Evolutionary conservation across 2,113 vertebrate species (phyloP), one percentile per base, ranked within the genome.

Genomic region (Microtus oregoni): DNA sequence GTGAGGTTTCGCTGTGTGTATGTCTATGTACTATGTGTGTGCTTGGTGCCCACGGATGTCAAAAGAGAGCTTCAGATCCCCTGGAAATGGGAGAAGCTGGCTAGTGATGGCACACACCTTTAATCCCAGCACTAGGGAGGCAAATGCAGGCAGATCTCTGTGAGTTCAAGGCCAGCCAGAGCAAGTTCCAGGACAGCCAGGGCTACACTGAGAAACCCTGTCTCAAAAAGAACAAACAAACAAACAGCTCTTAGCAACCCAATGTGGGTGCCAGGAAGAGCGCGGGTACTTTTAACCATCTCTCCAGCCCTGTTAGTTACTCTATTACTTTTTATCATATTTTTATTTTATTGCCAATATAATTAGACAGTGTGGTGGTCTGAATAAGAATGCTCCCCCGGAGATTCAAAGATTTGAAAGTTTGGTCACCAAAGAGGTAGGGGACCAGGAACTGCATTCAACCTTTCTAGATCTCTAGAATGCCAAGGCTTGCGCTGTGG

Each of bases 271-370:
- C 79, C 26, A 61, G 6, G 52, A 82, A 82, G 35, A 61, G 32
- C 3, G 11, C 32, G 35, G 7, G 20, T n/a, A 7, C 52, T 58
- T 35, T 58, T 81, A 82, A 55, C 50, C 50, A 81, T 81, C 35
- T 24, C 52, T 61, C 55, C 35, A 61, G 35, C 52, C 78, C 52
- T 14, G 26, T 38, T 22, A 83, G 12, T 83, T 61, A 61, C 9
- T 61, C 55, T 61, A 61, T 82, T 82, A 76, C 58, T 58, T 13
- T 41, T 75, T 79, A 63, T 65, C 67, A 4, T 30, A 86, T 76
- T 9, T 94, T 94, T 72, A 92, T 35, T 38, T 94, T 83, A 87
- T 24, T n/a, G 3, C 13, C 95, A 89, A 73, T 89, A 86, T n/a
- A n/a, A n/a, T n/a, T n/a, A n/a, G n/a, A n/a, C n/a, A n/a, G n/a